Conservation (phyloP, 2,113 vertebrate species). For the Bubo scandiacus region DNA sequence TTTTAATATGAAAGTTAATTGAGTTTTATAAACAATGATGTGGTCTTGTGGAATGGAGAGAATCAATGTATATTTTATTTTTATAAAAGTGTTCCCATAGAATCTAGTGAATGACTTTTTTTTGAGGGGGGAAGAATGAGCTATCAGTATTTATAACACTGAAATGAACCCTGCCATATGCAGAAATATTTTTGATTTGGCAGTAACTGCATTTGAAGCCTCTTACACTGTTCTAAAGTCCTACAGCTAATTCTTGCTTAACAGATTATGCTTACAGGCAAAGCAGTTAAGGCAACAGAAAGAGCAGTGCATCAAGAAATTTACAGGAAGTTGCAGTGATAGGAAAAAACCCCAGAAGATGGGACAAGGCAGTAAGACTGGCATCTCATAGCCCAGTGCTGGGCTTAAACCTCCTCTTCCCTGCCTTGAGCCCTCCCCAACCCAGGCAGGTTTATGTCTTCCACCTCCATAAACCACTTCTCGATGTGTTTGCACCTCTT, state of each 20-base stretch:
- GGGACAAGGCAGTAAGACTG: background rate
- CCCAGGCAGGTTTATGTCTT: background rate
- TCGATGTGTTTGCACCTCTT: background rate
- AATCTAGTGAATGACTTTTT: background rate
- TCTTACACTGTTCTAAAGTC: background rate
- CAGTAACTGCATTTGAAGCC: background rate
- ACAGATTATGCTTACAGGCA: background rate
- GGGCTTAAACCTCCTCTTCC: background rate
- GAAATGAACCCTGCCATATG: background rate
- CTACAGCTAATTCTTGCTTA: background rate
- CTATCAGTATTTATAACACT: background rate
- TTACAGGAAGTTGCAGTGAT: background rate
- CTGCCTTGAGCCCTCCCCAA: background rate
- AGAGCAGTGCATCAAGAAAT: background rate
- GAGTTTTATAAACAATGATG: background rate
- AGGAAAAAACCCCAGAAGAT: background rate
- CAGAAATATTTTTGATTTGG: background rate
- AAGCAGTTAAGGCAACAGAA: background rate
- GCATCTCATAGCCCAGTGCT: background rate
- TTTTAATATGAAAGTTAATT: constrained; percentile 19
- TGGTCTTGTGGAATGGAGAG: background rate
- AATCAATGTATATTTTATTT: constrained; percentile 44
- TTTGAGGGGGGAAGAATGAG: background rate
- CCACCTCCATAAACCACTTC: background rate
- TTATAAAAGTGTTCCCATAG: constrained; percentile 38